phyloP scores from a whole-genome alignment of 2,113 vertebrate genomes.

The Eulacestoma nigropectus region DNA sequence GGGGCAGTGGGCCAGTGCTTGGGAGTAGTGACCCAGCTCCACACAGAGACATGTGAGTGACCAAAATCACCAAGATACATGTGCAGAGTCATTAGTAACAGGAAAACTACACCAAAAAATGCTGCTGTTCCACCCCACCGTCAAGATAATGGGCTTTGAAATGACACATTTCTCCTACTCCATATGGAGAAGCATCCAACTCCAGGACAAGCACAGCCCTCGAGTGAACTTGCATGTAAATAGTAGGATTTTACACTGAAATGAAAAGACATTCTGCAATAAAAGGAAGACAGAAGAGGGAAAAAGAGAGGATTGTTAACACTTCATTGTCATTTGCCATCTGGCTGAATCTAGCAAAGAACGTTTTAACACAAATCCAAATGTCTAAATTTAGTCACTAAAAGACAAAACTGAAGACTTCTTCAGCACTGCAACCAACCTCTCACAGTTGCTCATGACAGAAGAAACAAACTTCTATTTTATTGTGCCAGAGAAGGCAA shows the following conservation, averaged over 20 bases:
- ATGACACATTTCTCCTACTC: neutral
- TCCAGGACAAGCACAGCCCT: neutral
- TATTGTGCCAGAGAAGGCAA: neutral
- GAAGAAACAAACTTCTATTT: neutral
- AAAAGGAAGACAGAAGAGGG: neutral
- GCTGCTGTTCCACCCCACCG: neutral
- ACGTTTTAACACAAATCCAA: neutral
- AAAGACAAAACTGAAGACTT: neutral
- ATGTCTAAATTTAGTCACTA: neutral
- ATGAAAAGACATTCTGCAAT: neutral
- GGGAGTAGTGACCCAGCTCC: neutral
- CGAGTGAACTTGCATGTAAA: neutral
- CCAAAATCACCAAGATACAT: neutral
- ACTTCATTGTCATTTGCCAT: constrained; percentile 18
- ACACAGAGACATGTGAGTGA: neutral
- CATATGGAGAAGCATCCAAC: neutral
- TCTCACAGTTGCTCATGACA: neutral
- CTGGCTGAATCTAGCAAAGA: neutral
- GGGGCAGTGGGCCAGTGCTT: neutral
- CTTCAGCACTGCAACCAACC: neutral
- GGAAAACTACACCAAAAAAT: neutral
- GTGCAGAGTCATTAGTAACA: neutral
- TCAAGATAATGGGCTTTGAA: neutral
- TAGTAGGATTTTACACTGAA: neutral
- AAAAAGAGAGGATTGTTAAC: neutral